These are phyloP conservation scores for Drosophila putrida DNA, from an alignment of 2,888 invertebrate species.

Conservation along the genomic window DNA sequence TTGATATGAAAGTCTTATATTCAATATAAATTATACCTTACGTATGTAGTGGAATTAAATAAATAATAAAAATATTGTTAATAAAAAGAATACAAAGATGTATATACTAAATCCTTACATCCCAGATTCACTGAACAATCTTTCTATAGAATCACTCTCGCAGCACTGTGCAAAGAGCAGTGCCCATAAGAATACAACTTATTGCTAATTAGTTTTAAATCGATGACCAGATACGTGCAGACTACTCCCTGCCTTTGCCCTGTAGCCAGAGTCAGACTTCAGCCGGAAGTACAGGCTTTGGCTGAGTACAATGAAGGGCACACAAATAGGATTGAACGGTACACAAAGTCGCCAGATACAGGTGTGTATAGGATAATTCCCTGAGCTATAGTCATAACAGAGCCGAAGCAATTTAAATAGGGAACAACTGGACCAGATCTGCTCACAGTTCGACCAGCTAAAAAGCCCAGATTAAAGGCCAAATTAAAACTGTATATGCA, in stretches of 20 bases:
- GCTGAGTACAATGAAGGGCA: background rate
- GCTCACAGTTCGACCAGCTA: constrained; percentile 14
- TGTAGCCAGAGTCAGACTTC: background rate
- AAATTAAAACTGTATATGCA: constrained; percentile 30
- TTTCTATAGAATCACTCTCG: too few species aligned
- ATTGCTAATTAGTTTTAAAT: constrained; percentile 82
- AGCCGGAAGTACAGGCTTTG: background rate
- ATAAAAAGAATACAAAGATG: too few species aligned
- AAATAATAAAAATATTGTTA: too few species aligned
- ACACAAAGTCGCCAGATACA: background rate
- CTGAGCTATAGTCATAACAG: background rate
- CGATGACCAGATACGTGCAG: constrained; percentile 65
- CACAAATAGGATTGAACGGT: background rate
- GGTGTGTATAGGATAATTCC: background rate
- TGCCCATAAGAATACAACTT: constrained; percentile 63
- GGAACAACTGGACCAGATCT: constrained; percentile 16
- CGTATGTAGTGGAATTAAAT: too few species aligned
- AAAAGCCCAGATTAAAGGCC: constrained; percentile 14
- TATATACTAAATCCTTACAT: too few species aligned
- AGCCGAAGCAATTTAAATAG: background rate
- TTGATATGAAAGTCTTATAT: too few species aligned
- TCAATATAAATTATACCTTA: too few species aligned
- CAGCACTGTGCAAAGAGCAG: constrained; percentile 34
- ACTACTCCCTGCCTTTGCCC: constrained; percentile 24
- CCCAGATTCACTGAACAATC: too few species aligned